Base-by-base conservation (phyloP, 1,140 invertebrate genomes). In the Galleria mellonella region DNA sequence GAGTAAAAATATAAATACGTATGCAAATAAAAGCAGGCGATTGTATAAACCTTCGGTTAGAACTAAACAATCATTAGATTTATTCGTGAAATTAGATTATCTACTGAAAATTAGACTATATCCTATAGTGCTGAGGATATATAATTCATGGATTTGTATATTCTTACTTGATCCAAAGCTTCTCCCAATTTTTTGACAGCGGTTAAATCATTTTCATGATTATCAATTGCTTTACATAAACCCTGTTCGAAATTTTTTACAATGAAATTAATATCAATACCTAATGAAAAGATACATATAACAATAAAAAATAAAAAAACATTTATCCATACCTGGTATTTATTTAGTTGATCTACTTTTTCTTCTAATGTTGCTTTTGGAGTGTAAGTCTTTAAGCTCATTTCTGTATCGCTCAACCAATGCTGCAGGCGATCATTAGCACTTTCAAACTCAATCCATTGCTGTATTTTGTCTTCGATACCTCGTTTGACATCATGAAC, bases 361-460 rank as follows among this genome's bases (percentile, higher is more conserved):
- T 98, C 96, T 63, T 97, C 94, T 0, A 97, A 83, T 1, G 95
- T 94, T 32, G 94, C 92, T 68, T 93, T 95, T 1, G 93, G 89
- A 10, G 90, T 89, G 68, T 96, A 98, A 62, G 95, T 96, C 76
- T 97, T 97, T 11, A 98, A 86, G 12, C 91, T 90, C 46, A 91
- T 90, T 87, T 98, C 97, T 15, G 95, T 93, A 51, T 97, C 96
- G 45, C 90, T 91, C 35, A 98, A 81, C 94, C 96, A 97, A 11
- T 88, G 83, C 32, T 96, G 89, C 17, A 98, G 84, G 31, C 91
- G 89, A 54, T 97, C 95, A 59, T 97, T 90, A 1, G 94, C 93
- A 44, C 91, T 90, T 68, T 98, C 96, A 69, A 97, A 98, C 47
- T 96, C 94, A 33, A 89, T 91, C 97, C 97, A 98, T 81, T 97